Conservation (phyloP, 1,140 invertebrate species). For the Drosophila miranda region DNA sequence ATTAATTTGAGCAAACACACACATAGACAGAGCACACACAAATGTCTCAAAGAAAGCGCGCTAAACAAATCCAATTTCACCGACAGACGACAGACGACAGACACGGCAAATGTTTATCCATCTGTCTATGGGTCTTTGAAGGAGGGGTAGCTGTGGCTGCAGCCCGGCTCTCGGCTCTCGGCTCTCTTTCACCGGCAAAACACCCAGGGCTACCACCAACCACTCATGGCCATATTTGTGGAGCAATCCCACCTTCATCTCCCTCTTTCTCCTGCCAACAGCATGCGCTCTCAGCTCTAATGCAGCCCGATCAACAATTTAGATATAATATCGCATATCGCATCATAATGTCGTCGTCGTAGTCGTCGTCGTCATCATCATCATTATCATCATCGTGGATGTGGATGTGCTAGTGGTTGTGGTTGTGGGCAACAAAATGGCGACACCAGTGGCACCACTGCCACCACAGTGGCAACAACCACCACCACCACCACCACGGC, state of each 20-base stretch:
- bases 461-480: constrained; percentile 46
- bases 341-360: constrained; percentile 73
- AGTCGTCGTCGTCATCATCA: constrained; percentile 20
- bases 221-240: constrained; percentile 67
- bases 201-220: constrained; percentile 47
- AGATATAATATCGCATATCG: constrained; percentile 81
- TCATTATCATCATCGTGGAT: constrained; percentile 6
- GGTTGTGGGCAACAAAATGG: constrained; percentile 34
- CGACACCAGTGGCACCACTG: constrained; percentile 21
- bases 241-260: constrained; percentile 52
- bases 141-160: constrained; percentile 10
- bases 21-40: not conserved
- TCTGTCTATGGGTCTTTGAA: constrained; percentile 43
- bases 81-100: constrained; percentile 15
- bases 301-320: constrained; percentile 78
- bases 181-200: constrained; percentile 65
- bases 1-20: constrained; percentile 65
- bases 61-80: constrained; percentile 79
- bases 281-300: constrained; percentile 36
- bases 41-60: constrained; percentile 70
- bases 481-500: constrained; percentile 25
- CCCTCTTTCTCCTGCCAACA: constrained; percentile 2
- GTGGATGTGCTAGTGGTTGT: constrained; percentile 8
- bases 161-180: constrained; percentile 26
- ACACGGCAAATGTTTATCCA: constrained; percentile 54